Evolutionary conservation across 2,797 vertebrate species (phyloP).

Genomic region (Enteromius unitaeniatus): DNA sequence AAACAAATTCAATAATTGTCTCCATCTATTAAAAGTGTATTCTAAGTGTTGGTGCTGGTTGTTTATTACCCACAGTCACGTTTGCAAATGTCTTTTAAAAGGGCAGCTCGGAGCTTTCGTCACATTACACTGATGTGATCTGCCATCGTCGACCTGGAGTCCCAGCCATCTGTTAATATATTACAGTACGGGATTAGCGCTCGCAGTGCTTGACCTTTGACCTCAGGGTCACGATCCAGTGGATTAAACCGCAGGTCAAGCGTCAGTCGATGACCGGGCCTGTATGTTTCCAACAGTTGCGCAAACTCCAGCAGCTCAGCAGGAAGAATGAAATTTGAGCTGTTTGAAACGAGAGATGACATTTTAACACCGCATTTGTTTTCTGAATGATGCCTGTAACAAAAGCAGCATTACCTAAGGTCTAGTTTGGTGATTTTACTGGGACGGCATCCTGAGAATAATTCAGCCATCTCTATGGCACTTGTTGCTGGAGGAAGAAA

Average conservation of each 20-base stretch:
- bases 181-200: slow-evolving; percentile 78
- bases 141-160: slow-evolving; percentile 84
- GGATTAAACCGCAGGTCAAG: slow-evolving; percentile 88
- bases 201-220: slow-evolving; percentile 79
- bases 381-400: background rate
- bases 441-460: slow-evolving; percentile 83
- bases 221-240: slow-evolving; percentile 82
- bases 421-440: slow-evolving; percentile 84
- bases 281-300: slow-evolving; percentile 72
- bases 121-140: slow-evolving; percentile 89
- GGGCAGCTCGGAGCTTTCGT: slow-evolving; percentile 24
- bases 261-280: slow-evolving; percentile 73
- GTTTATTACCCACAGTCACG: background rate
- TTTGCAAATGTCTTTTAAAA: background rate
- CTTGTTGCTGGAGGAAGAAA: slow-evolving; percentile 70
- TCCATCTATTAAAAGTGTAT: slow-evolving; percentile 23
- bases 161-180: slow-evolving; percentile 81
- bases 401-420: slow-evolving; percentile 81
- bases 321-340: slow-evolving; percentile 91
- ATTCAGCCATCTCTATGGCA: slow-evolving; percentile 82
- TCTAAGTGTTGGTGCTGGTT: background rate
- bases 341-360: slow-evolving; percentile 62
- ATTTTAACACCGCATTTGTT: background rate
- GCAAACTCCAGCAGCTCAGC: slow-evolving; percentile 88
- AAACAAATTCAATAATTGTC: background rate